Conservation (phyloP, 2,113 vertebrate species). For the Zosterops japonicus region DNA sequence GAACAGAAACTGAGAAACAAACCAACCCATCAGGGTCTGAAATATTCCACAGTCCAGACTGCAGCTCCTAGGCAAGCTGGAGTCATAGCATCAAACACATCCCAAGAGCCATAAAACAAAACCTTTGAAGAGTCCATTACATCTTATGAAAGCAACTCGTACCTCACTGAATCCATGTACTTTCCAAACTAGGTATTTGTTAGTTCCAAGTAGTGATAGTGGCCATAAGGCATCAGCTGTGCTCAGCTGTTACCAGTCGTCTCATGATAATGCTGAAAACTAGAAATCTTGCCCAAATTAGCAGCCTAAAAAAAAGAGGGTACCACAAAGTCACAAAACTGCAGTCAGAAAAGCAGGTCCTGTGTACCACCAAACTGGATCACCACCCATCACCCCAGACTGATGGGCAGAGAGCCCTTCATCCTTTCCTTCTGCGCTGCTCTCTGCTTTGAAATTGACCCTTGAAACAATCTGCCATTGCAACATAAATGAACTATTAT, state of each 20-base stretch:
- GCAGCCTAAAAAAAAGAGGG: not conserved
- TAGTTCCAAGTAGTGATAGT: not conserved
- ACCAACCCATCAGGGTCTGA: not conserved
- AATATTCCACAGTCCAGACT: not conserved
- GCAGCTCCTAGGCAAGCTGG: not conserved
- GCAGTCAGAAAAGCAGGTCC: not conserved
- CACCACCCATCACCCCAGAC: not conserved
- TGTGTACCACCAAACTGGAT: not conserved
- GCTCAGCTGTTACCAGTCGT: not conserved
- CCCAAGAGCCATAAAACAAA: not conserved
- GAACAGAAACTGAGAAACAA: not conserved
- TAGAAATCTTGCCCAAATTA: not conserved
- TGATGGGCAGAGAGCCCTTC: not conserved
- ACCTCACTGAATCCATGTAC: not conserved
- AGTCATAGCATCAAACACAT: not conserved
- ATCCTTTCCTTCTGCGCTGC: not conserved
- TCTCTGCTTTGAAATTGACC: not conserved
- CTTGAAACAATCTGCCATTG: constrained; percentile 3
- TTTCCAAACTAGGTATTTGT: not conserved
- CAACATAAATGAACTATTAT: constrained; percentile 53
- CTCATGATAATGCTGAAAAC: not conserved
- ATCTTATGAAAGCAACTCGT: not conserved
- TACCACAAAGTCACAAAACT: not conserved
- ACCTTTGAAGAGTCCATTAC: not conserved
- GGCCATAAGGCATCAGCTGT: not conserved